Base-by-base conservation (phyloP, 2,888 invertebrate genomes). In the Synanthedon andrenaeformis region DNA sequence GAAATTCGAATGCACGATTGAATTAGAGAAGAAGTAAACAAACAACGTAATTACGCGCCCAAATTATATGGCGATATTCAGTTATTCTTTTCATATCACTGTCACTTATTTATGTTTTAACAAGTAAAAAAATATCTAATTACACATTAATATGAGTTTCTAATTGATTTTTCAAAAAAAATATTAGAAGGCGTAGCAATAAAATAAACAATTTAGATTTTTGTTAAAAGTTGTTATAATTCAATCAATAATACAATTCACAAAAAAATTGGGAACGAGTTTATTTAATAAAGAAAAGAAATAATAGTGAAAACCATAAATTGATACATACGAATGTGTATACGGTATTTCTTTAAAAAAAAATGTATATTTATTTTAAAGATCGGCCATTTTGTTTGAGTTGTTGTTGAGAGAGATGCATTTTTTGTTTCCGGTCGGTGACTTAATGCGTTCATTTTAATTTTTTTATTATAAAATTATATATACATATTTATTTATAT, bases 1-100 rank as follows among this genome's bases (percentile, higher is more conserved):
- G 10, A 35, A 35, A 35, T 35, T 53, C 17, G 10, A 53, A 53
- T 12, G 23, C 23, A 51, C 23, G 12, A 53, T 53, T 17, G 8
- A 45, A 45, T 14, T 11, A 13, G 45, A 45, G 53, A 55, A 53
- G 60, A 70, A 67, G 79, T 81, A 82, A 81, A 82, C 79, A 84
- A 82, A 83, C 83, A 82, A 82, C 79, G 82, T 76, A 83, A 79
- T 82, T 76, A 71, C 76, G 79, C 78, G 79, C 72, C 68, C 64
- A 69, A 67, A 62, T 67, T 45, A 6, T 12, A 12, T n/a, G 23
- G 45, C 6, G 13, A 6, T 14, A 13, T 45, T 13, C 13, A 45
- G 14, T 45, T 13, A 14, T 35, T 35, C 35, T 10, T 35, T 35
- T 35, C 6, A 35, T 35, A 35, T 35, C 35, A 35, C 10, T 35